Evolutionary conservation across 2,888 invertebrate genomes (phyloP), one percentile per base, ranked within the genome.

Genomic region (Dasypolia templi): DNA sequence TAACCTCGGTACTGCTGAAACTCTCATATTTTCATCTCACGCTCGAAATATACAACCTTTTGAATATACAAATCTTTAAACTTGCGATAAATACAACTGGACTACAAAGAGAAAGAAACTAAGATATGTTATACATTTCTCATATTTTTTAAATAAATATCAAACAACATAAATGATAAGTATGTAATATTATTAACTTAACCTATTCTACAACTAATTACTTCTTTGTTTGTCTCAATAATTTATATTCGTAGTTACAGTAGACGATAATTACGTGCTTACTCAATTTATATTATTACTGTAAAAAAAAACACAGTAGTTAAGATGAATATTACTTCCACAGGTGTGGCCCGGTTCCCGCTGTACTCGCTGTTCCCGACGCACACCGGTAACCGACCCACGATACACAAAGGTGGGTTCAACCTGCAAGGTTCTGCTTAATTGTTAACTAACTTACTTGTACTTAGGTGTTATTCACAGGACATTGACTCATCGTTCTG

Each of bases 271-370:
- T 78, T 63, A 73, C 14, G 32, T 55, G 59, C 46, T n/a, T 46
- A 42, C 51, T 79, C 22, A 64, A 61, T 80, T 53, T 68, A 68
- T 51, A 75, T 70, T 53, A 70, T 42, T 65, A 56, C 44, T 64
- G 46, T 59, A 55, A 58, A 61, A 32, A n/a, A 32, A 63, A 73
- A 79, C 32, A 53, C 55, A 12, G 65, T 51, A 49, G 59, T 72
- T 58, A 71, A 75, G 53, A 81, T 85, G 81, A 76, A 84, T 86
- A 81, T 83, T 81, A 87, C 79, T 78, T 87, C 73, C 82, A 67
- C 96, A 97, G 97, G 97, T 95, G 97, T 97, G 91, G 96, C 96
- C 91, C 97, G 97, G 87, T 97, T 97, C 93, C 97, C 97, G 85
- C 96, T 97, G 83, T 97, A 97, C 92, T 97, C 97, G 86, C 95